Conservation (phyloP, 1,140 invertebrate genomes). For the Leptoteleia sp. region DNA sequence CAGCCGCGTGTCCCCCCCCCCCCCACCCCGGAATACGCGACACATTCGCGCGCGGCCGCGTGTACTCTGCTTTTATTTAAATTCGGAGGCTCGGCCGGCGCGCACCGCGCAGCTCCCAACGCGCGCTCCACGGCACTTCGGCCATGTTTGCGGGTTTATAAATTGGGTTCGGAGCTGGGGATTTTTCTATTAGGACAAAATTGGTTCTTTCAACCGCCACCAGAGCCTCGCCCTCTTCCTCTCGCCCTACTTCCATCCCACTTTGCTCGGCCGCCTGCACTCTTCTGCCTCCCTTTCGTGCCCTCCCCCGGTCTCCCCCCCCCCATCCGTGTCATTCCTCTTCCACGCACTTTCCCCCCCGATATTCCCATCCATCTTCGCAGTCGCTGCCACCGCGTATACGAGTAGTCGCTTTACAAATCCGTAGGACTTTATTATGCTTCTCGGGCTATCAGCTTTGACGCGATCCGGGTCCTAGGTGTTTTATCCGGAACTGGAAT, state of each 20-base stretch:
- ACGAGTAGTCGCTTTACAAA: constrained; percentile 12
- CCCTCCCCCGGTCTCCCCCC: constrained; percentile 36
- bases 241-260: constrained; percentile 40
- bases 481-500: no score
- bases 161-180: constrained; percentile 81
- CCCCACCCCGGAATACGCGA: constrained; percentile 26
- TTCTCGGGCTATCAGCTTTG: no score
- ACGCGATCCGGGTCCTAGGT: no score
- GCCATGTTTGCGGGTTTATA: constrained; percentile 82
- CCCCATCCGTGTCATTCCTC: constrained; percentile 14
- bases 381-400: constrained; percentile 16
- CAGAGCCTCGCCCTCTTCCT: constrained; percentile 68
- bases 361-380: constrained; percentile 16
- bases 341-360: constrained; percentile 13
- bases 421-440: no score
- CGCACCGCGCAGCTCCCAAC: constrained; percentile 69
- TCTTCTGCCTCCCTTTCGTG: constrained; percentile 30
- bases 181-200: constrained; percentile 82
- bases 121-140: constrained; percentile 69
- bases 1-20: no score
- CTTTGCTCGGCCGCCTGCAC: constrained; percentile 41
- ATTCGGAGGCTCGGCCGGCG: constrained; percentile 72
- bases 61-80: constrained; percentile 69
- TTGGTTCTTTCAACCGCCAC: constrained; percentile 82
- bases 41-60: constrained; percentile 32